Evolutionary conservation across 2,113 vertebrate species (phyloP).

Genomic region (Macheiramphus alcinus): DNA sequence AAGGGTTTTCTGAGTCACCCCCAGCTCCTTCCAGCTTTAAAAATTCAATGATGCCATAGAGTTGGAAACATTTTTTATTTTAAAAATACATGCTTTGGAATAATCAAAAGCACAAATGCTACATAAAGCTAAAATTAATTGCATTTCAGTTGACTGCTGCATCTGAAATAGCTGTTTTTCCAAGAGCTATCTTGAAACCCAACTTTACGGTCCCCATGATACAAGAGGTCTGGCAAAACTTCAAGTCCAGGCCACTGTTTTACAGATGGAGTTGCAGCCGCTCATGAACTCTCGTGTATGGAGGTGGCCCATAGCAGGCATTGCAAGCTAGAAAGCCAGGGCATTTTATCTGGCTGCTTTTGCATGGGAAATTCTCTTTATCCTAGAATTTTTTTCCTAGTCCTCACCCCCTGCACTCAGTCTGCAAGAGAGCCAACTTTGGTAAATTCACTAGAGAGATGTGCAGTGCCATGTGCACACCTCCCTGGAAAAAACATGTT

Average conservation of each 20-base stretch:
- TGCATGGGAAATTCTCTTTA: neutral
- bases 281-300: neutral
- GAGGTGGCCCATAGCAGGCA: neutral
- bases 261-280: neutral
- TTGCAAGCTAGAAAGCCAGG: neutral
- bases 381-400: neutral
- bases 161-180: conserved; percentile 53
- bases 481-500: neutral
- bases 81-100: conserved; percentile 9
- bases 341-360: neutral
- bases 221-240: neutral
- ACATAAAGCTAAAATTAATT: conserved; percentile 46
- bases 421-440: neutral
- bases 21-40: neutral
- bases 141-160: neutral
- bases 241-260: conserved; percentile 3
- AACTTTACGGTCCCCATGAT: conserved; percentile 41
- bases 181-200: conserved; percentile 24
- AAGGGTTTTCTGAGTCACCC: conserved; percentile 16
- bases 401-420: neutral
- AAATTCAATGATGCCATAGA: neutral
- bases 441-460: neutral
- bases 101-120: neutral
- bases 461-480: neutral
- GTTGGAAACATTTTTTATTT: conserved; percentile 33